Base-by-base conservation (phyloP, 2,797 vertebrate genomes). In the Tolypeutes matacus region DNA sequence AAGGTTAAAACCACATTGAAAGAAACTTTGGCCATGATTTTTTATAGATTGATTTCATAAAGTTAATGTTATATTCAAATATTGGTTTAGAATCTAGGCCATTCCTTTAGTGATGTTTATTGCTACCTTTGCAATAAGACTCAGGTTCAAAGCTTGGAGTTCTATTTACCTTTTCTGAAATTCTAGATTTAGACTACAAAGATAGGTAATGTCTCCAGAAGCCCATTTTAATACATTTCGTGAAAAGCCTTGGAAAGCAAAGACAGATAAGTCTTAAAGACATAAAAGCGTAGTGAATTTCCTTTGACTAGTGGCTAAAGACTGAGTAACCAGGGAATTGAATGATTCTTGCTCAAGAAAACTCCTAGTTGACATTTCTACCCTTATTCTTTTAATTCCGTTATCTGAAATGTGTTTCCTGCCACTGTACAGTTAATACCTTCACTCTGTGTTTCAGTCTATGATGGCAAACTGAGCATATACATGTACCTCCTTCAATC, bases 271-370 rank as follows among this genome's bases (percentile, higher is more conserved):
- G 49, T 62, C 14, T 6, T 39, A 70, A 69, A 36, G 2, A 29
- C 75, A 69, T 23, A 87, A 87, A 87, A 83, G 46, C 11, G 31
- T 21, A 62, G 14, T 34, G 8, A 89, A 70, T 1, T 83, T 62
- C 6, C 8, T 93, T 72, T 94, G 36, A 76, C 31, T n/a, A 31
- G 58, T 58, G 58, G 11, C 78, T 93, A 81, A 84, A 86, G 42
- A 51, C 10, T 62, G 25, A 80, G 58, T 76, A 72, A 91, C 56
- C 25, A 34, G 23, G 15, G 27, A 93, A 76, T 60, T 62, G 12
- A 58, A n/a, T 64, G 29, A 18, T 56, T 94, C 23, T 83, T 46
- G 46, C 75, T 90, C 77, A 86, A 31, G 78, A 82, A 70, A 76
- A 34, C 21, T 11, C 42, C 51, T 27, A 31, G 42, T 60, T 62